phyloP scores from a whole-genome alignment of 1,140 invertebrate species.

The Camponotus vicinus region DNA sequence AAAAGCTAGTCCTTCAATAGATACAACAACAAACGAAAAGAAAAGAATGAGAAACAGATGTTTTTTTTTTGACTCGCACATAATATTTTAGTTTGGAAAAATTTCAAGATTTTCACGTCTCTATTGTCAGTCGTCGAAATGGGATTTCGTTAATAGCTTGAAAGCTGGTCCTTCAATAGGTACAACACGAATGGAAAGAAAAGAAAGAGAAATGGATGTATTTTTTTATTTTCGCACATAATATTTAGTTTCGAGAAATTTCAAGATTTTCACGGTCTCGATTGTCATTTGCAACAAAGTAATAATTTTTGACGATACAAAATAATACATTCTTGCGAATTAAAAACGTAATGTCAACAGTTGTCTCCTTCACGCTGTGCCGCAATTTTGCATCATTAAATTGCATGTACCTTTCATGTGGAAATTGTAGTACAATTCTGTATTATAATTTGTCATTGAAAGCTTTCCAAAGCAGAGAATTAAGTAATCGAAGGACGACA shows the following conservation, averaged over 20 bases:
- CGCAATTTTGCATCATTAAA: background rate
- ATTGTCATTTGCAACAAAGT: background rate
- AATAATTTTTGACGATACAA: background rate
- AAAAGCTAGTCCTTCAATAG: background rate
- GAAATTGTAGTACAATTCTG: background rate
- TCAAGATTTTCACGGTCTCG: too few relatives aligned
- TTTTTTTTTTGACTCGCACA: too few relatives aligned
- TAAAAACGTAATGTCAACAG: background rate
- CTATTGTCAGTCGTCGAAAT: background rate
- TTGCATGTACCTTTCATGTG: background rate
- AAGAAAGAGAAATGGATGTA: too few relatives aligned
- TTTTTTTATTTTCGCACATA: background rate
- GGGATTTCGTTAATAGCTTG: background rate
- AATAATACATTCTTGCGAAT: too few relatives aligned
- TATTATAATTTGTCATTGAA: conserved; percentile 36
- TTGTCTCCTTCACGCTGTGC: background rate
- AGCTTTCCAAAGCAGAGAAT: conserved; percentile 3
- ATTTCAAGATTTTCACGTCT: background rate
- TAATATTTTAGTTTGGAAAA: too few relatives aligned
- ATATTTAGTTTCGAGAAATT: too few relatives aligned
- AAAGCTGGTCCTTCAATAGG: background rate
- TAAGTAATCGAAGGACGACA: conserved; percentile 50
- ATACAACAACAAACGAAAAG: background rate
- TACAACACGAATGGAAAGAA: background rate
- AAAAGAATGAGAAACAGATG: too few relatives aligned